Conservation (phyloP, 37 sponge, comb jelly and placozoan species). For the Lycopodina hypogea region DNA sequence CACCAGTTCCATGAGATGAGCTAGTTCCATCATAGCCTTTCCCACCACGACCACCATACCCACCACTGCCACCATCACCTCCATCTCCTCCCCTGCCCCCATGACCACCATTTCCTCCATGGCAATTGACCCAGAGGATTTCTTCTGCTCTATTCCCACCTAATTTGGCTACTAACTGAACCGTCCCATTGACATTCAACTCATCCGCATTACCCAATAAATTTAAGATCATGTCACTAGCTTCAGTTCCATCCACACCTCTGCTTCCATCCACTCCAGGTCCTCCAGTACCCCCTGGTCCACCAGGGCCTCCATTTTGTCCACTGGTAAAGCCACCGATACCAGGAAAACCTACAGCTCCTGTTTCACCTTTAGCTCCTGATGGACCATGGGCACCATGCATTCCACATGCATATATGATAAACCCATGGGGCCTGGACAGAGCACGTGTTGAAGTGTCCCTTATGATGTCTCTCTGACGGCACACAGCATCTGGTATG, state of each 20-base stretch:
- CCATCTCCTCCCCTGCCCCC: constrained; percentile 80
- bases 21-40: constrained; percentile 37
- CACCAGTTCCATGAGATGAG: constrained; percentile 48
- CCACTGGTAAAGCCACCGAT: constrained; percentile 20
- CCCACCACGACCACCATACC: constrained; percentile 62
- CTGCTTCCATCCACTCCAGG: constrained; percentile 44
- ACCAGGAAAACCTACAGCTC: constrained; percentile 30
- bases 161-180: constrained; percentile 39
- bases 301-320: constrained; percentile 50
- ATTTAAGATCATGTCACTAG: constrained; percentile 66
- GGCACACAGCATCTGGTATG: constrained; percentile 37
- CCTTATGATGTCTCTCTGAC: constrained; percentile 17
- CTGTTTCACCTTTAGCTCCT: constrained; percentile 48
- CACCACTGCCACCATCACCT: constrained; percentile 67
- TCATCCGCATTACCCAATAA: constrained; percentile 50
- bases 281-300: constrained; percentile 59
- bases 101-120: constrained; percentile 79
- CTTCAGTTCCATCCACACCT: constrained; percentile 66
- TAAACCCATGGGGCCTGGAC: constrained; percentile 51
- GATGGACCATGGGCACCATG: constrained; percentile 40
- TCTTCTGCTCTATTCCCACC: constrained; percentile 63
- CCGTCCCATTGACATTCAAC: constrained; percentile 48
- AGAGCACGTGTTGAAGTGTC: constrained; percentile 56
- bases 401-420: constrained; percentile 52
- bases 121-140: constrained; percentile 59